phyloP scores from a whole-genome alignment of 2,888 invertebrate species.

The Hemicrepidius hirtus region DNA sequence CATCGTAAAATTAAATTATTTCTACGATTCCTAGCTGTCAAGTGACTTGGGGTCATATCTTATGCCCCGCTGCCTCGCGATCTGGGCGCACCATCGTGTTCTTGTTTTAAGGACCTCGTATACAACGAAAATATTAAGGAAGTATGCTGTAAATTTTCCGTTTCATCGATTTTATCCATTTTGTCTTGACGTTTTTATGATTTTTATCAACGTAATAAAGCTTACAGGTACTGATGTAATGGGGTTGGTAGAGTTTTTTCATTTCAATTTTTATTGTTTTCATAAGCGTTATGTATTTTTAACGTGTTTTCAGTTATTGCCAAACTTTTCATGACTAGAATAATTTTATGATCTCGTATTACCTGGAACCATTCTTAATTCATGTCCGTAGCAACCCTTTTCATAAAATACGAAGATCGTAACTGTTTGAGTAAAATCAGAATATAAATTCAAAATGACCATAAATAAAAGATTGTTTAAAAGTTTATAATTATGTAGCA shows the following conservation, averaged over 20 bases:
- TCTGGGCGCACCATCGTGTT: conserved; percentile 41
- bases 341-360: too few relatives aligned
- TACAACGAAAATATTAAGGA: conserved; percentile 44
- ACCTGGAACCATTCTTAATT: too few relatives aligned
- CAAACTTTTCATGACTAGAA: not conserved
- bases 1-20: conserved; percentile 62
- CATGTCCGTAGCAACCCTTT: too few relatives aligned
- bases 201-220: conserved; percentile 44
- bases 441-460: too few relatives aligned
- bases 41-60: conserved; percentile 54
- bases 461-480: too few relatives aligned
- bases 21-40: conserved; percentile 57
- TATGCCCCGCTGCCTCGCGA: conserved; percentile 47
- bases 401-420: too few relatives aligned
- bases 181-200: conserved; percentile 38
- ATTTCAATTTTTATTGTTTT: conserved; percentile 26
- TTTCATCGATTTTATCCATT: conserved; percentile 53
- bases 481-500: too few relatives aligned
- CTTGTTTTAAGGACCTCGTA: conserved; percentile 47
- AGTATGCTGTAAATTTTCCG: conserved; percentile 52
- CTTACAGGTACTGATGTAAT: conserved; percentile 37
- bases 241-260: conserved; percentile 23
- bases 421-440: too few relatives aligned
- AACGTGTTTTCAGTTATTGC: conserved; percentile 7
- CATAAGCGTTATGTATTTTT: conserved; percentile 31